Base-by-base conservation (phyloP, 37 sponge, comb jelly and placozoan species). In the Ephydatia muelleri region DNA sequence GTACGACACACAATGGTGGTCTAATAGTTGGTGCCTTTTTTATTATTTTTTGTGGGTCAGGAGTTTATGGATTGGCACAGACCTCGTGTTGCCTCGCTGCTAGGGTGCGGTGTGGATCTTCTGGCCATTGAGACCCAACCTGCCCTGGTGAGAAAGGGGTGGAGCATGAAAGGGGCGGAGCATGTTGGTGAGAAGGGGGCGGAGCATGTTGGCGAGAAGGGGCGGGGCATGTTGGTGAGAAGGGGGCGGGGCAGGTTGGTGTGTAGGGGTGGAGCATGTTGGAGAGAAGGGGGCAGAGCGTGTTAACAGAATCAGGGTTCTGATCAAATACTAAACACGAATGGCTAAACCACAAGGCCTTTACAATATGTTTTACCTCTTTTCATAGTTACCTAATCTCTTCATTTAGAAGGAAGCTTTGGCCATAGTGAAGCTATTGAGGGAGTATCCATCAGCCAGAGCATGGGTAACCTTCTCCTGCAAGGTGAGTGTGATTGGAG, bases 111-210 rank as follows among this genome's bases (percentile, higher is more conserved):
- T 2, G 96, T 86, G 16, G 96, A 96, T 64, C n/a, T 96, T 0
- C 36, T 96, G 25, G 96, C 96, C 27, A 67, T 88, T 68, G 96
- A 96, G 65, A 96, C 96, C 14, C 75, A 88, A 35, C 96, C 96
- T 43, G 87, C 91, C 29, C 65, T 78, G 32, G 86, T 86, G 73
- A 38, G 86, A 47, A 8, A 11, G 47, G 47, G 47, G 8, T 4
- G 47, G 4, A 8, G 6, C 47, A 4, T 43, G 47, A 11, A 8
- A 43, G 47, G 47, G 47, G 4, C 6, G 47, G 47, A 43, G 47
- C 47, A 4, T 43, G 64, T 2, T 78, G 49, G 48, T 26, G 23
- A 43, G 47, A 8, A 8, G 4, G 47, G 47, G 47, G 8, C 6
- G 47, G 4, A 8, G 6, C 47, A 4, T 43, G 47, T 4, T 43